phyloP scores from a whole-genome alignment of 2,888 invertebrate species.

The Gymnosoma rotundatum region DNA sequence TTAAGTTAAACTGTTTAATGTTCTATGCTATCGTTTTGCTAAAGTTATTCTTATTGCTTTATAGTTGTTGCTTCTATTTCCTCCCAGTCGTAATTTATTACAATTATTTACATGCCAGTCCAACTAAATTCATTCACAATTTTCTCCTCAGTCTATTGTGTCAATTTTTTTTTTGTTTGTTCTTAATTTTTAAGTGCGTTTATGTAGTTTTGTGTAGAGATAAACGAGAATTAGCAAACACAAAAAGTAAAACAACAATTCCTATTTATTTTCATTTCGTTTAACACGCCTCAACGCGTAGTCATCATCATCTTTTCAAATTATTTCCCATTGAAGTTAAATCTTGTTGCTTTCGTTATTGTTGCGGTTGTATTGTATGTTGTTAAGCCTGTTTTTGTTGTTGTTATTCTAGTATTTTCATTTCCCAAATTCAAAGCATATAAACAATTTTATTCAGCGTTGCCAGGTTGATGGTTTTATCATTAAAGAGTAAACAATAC shows the following conservation, averaged over 20 bases:
- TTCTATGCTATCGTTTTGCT: slow-evolving; percentile 47
- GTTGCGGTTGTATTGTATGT: slow-evolving; percentile 45
- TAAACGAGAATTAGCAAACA: neutral
- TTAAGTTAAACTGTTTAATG: slow-evolving; percentile 64
- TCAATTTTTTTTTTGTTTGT: slow-evolving; percentile 14
- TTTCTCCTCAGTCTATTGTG: slow-evolving; percentile 46
- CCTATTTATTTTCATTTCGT: slow-evolving; percentile 37
- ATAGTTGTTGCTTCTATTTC: slow-evolving; percentile 26
- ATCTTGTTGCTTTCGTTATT: slow-evolving; percentile 50
- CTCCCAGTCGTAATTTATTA: slow-evolving; percentile 48
- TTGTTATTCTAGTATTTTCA: slow-evolving; percentile 32
- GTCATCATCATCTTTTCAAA: slow-evolving; percentile 52
- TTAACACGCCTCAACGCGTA: slow-evolving; percentile 66
- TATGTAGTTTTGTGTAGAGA: slow-evolving; percentile 20
- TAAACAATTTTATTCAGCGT: too few relatives aligned
- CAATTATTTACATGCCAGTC: slow-evolving; percentile 33
- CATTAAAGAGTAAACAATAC: too few relatives aligned
- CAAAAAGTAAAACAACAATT: neutral
- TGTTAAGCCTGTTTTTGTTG: slow-evolving; percentile 15
- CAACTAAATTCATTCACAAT: slow-evolving; percentile 22
- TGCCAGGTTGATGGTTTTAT: too few relatives aligned
- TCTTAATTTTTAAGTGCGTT: slow-evolving; percentile 1
- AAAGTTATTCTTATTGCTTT: slow-evolving; percentile 29
- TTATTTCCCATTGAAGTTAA: slow-evolving; percentile 63
- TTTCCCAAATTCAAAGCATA: slow-evolving; percentile 24